Conservation (phyloP, 2,113 vertebrate genomes). For the Aspidoscelis tigris region DNA sequence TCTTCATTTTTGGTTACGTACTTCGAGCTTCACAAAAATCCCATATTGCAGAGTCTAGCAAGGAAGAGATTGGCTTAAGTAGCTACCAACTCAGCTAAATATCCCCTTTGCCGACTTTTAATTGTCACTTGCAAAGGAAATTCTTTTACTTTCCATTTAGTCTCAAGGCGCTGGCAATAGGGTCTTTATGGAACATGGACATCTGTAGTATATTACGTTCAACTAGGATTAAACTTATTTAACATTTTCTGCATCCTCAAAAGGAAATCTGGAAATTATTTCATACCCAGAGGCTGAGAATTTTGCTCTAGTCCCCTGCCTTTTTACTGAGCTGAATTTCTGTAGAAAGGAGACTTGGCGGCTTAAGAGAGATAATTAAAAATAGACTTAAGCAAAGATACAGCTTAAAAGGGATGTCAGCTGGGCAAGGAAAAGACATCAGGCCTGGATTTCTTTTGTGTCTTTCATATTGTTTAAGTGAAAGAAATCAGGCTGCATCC, state of each 20-base stretch:
- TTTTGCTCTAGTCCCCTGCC: background rate
- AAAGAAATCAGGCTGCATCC: no score
- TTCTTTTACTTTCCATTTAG: background rate
- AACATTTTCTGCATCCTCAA: background rate
- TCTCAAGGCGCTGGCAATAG: background rate
- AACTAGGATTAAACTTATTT: background rate
- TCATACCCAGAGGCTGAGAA: background rate
- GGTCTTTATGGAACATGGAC: background rate
- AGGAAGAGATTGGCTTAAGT: background rate
- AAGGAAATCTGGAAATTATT: background rate
- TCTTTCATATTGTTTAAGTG: no score
- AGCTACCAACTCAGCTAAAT: background rate
- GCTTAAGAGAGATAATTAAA: background rate
- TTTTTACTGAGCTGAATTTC: background rate
- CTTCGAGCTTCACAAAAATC: background rate
- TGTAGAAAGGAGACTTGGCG: background rate
- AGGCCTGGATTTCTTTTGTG: no score
- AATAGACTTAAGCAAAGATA: background rate
- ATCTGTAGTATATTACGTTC: background rate
- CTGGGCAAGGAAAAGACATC: background rate
- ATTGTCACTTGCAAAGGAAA: slow-evolving; percentile 8
- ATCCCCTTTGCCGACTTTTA: slow-evolving; percentile 8
- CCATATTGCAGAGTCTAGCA: background rate
- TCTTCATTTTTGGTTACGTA: background rate
- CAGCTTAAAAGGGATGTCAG: background rate